phyloP scores from a whole-genome alignment of 2,888 invertebrate genomes.

The Eucera pruinosa region DNA sequence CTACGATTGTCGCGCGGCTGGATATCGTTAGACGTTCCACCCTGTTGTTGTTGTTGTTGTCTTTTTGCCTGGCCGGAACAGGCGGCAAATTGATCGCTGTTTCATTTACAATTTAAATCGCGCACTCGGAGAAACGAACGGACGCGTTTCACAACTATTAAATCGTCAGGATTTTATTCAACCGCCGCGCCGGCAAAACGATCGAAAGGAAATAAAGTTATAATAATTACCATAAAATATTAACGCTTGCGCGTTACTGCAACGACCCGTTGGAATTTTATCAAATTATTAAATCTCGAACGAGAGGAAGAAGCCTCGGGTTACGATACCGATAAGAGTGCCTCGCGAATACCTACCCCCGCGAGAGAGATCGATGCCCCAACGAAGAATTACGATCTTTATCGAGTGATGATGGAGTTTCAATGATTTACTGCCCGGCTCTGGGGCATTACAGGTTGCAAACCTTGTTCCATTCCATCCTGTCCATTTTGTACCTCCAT shows the following conservation, averaged over 20 bases:
- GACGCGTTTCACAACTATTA: constrained; percentile 40
- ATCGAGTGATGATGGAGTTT: constrained; percentile 62
- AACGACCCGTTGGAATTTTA: constrained; percentile 44
- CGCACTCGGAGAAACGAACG: constrained; percentile 35
- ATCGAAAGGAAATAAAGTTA: constrained; percentile 59
- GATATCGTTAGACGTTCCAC: constrained; percentile 6
- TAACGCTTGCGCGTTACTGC: not conserved
- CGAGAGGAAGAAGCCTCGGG: constrained; percentile 13
- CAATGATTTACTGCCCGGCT: constrained; percentile 39
- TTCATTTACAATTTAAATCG: constrained; percentile 59
- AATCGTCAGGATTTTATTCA: constrained; percentile 28
- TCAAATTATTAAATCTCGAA: constrained; percentile 56
- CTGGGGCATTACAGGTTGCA: not conserved
- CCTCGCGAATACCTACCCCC: not conserved
- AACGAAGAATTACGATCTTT: constrained; percentile 57
- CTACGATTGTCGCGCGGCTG: constrained; percentile 9
- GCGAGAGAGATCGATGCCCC: constrained; percentile 42
- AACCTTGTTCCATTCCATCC: not conserved
- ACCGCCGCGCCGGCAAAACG: constrained; percentile 39
- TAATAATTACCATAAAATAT: constrained; percentile 56
- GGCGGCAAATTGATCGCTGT: constrained; percentile 36
- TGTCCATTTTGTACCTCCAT: not conserved
- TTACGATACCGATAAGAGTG: constrained; percentile 34
- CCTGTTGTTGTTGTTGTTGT: not conserved
- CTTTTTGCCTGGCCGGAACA: not conserved